A percentile compares a stretch with the other conserved stretches of the same genome.
Evolutionary conservation across 2,888 invertebrate species (phyloP).

Genomic region (Athalia cordata): DNA sequence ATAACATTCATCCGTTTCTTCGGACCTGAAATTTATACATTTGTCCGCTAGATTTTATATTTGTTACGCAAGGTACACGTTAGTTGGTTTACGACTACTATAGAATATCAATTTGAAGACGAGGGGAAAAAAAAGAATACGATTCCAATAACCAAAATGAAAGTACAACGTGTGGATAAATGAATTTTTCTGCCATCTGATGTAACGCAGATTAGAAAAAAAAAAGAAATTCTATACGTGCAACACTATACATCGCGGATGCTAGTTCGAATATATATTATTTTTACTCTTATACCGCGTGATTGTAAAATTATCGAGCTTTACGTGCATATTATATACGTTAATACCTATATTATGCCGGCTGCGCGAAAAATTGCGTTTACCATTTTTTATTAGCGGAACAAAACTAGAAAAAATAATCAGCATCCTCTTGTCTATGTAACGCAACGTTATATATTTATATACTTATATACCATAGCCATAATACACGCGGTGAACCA

Average conservation of each 20-base stretch:
- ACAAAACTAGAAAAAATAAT: slow-evolving; percentile 15
- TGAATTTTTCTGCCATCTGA: background rate
- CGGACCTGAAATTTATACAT: slow-evolving; percentile 10
- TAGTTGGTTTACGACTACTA: slow-evolving; percentile 27
- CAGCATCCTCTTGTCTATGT: background rate
- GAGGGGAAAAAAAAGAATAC: background rate
- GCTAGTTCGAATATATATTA: too few species aligned
- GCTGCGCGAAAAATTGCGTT: slow-evolving; percentile 3
- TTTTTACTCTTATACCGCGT: too few species aligned
- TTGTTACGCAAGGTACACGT: background rate
- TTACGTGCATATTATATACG: background rate
- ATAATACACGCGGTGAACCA: background rate
- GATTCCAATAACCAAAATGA: background rate
- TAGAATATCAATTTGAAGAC: slow-evolving; percentile 12
- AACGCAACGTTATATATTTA: background rate
- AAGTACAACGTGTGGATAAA: background rate
- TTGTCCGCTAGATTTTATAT: background rate
- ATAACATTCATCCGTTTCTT: background rate
- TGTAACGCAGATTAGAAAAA: background rate
- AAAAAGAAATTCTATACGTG: background rate
- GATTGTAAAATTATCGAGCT: background rate
- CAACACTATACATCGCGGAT: too few species aligned
- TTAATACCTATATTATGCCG: background rate
- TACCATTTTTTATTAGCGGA: slow-evolving; percentile 18
- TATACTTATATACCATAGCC: too few species aligned